Base-by-base conservation (phyloP, 2,888 invertebrate species). In the Idaea biselata region DNA sequence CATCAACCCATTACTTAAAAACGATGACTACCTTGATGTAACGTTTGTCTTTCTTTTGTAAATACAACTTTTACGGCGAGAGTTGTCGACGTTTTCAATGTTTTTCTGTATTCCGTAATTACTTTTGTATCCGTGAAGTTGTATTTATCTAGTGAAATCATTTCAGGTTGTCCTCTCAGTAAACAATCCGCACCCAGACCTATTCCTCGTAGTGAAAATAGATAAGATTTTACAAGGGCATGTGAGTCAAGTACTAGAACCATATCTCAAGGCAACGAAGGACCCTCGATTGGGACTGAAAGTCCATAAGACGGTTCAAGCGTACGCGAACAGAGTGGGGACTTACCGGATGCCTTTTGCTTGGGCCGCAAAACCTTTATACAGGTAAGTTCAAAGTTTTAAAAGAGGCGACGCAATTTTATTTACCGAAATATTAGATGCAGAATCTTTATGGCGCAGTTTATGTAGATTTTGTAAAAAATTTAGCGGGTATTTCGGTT, bases 271-370 rank as follows among this genome's bases (percentile, higher is more conserved):
- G 79, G 95, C 95, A 6, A 95, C 95, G 18, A 96, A 96, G 77
- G 97, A 97, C 88, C 95, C 96, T 4, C 94, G 96, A 70, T 88
- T 96, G 61, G 96, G 96, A 0, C 91, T 96, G 55, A 97, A 98
- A 88, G 94, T 97, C 16, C 95, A 97, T 81, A 97, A 96, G 86
- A 94, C 95, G 68, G 96, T 96, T 69, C 95, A 95, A 78, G 94
- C 95, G 56, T 96, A 96, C 85, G 95, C 97, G 75, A 95, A 96
- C 84, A 94, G 97, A 77, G 94, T 98, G 68, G 97, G 98, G 3
- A 96, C 96, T 76, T 98, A 98, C 82, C 94, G 97, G 68, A 99
- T 98, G 97, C 98, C 99, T 0, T 98, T 99, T 86, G 98, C 97
- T n/a, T 99, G 99, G 99, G 95, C 98, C 18, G 98, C 98, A 0